phyloP scores from a whole-genome alignment of 2,888 invertebrate genomes.

The Dysmachus trigonus region DNA sequence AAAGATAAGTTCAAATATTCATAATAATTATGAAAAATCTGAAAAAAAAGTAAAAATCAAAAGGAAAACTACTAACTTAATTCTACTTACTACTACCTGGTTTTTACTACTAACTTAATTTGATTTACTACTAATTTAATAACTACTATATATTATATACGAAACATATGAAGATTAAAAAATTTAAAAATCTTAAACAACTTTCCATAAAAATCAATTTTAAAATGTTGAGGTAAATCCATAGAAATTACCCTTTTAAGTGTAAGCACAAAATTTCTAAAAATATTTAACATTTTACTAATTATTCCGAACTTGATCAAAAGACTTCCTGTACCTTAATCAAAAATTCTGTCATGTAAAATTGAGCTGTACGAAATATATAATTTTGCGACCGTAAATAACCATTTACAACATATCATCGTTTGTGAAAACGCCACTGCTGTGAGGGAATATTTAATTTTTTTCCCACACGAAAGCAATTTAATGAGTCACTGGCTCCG shows the following conservation, averaged over 20 bases:
- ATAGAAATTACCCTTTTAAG: not conserved
- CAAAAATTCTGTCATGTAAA: not conserved
- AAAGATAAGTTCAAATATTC: no score
- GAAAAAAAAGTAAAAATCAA: no score
- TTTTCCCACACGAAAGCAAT: not conserved
- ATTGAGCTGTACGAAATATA: not conserved
- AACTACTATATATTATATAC: no score
- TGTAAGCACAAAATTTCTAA: not conserved
- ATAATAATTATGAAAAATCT: no score
- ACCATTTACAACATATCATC: not conserved
- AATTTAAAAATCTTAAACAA: no score
- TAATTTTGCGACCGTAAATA: not conserved
- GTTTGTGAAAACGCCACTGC: not conserved
- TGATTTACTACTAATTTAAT: no score
- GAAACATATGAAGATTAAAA: no score
- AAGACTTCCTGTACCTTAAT: not conserved
- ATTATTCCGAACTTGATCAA: not conserved
- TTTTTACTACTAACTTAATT: no score
- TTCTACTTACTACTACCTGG: no score
- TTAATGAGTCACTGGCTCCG: not conserved
- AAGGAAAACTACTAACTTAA: no score
- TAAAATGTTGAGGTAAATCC: no score
- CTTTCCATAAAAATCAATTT: no score
- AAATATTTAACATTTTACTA: not conserved
- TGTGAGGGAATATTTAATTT: not conserved